These are phyloP conservation scores for Melipona beecheii DNA, from an alignment of 2,888 invertebrate genomes.

Conservation along the genomic window DNA sequence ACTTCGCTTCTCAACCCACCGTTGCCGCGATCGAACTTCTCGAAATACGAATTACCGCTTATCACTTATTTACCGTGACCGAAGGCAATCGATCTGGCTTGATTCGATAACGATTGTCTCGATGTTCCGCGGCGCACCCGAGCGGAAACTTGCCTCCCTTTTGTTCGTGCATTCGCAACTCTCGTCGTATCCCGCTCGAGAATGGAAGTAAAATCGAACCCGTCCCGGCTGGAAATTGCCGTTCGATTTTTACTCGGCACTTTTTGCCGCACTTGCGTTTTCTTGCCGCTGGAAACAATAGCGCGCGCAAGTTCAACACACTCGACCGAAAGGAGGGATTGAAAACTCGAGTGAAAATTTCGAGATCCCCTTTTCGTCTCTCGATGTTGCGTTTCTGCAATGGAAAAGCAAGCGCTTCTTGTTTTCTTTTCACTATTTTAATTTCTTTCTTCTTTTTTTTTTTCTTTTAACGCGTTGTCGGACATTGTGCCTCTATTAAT, in stretches of 20 bases:
- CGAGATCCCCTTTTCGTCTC: neutral
- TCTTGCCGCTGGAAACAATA: neutral
- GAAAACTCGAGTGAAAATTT: neutral
- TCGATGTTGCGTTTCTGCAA: neutral
- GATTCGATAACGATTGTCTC: conserved; percentile 22
- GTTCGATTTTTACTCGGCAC: neutral
- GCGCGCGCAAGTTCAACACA: neutral
- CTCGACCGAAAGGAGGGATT: neutral
- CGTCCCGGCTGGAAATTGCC: neutral
- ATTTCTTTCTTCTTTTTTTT: neutral
- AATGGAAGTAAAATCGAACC: neutral
- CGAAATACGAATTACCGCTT: neutral
- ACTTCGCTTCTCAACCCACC: neutral
- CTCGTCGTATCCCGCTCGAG: neutral
- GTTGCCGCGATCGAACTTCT: neutral
- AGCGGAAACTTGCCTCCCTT: neutral
- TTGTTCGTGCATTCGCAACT: neutral
- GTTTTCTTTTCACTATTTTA: neutral
- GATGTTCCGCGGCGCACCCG: neutral
- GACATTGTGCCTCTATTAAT: too few relatives aligned
- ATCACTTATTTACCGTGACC: conserved; percentile 34
- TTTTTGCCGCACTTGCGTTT: neutral
- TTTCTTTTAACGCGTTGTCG: neutral
- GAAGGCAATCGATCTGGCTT: conserved; percentile 27
- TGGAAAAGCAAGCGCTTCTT: too few relatives aligned